These are phyloP conservation scores for Eubasilissa regina DNA, from an alignment of 1,140 invertebrate species.

Conservation along the genomic window DNA sequence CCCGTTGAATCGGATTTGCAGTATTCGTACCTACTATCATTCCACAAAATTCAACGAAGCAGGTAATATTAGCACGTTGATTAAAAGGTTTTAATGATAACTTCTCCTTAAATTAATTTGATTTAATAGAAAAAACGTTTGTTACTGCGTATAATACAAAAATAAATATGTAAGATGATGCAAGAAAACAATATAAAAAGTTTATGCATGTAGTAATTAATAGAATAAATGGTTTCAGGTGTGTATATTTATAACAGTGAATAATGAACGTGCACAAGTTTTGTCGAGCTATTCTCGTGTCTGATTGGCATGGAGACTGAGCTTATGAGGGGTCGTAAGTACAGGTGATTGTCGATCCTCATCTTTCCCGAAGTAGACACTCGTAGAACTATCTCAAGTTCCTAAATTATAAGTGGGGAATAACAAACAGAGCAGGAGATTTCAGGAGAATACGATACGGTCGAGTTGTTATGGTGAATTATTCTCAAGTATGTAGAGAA, in stretches of 20 bases:
- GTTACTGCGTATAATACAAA: no score
- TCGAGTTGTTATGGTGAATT: slow-evolving; percentile 25
- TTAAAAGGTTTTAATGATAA: slow-evolving; percentile 30
- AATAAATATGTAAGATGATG: no score
- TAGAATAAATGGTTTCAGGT: no score
- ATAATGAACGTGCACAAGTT: no score
- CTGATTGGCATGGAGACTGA: slow-evolving; percentile 11
- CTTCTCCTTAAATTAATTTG: background rate
- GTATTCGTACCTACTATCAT: slow-evolving; percentile 29
- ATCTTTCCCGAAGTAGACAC: slow-evolving; percentile 8
- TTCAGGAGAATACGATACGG: slow-evolving; percentile 22
- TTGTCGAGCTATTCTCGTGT: background rate
- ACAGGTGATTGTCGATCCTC: slow-evolving; percentile 31
- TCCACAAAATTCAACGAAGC: slow-evolving; percentile 14
- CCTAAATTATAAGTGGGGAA: slow-evolving; percentile 42
- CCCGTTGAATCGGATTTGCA: slow-evolving; percentile 57
- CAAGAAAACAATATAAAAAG: no score
- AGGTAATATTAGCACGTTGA: slow-evolving; percentile 32
- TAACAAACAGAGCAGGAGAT: slow-evolving; percentile 14
- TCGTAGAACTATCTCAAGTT: slow-evolving; percentile 42
- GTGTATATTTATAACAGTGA: no score
- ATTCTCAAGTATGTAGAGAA: background rate
- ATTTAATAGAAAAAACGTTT: no score
- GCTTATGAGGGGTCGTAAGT: slow-evolving; percentile 29
- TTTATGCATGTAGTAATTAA: no score